These are phyloP conservation scores for Sorex maritimensis DNA, from an alignment of 2,797 vertebrate species.

Conservation along the genomic window DNA sequence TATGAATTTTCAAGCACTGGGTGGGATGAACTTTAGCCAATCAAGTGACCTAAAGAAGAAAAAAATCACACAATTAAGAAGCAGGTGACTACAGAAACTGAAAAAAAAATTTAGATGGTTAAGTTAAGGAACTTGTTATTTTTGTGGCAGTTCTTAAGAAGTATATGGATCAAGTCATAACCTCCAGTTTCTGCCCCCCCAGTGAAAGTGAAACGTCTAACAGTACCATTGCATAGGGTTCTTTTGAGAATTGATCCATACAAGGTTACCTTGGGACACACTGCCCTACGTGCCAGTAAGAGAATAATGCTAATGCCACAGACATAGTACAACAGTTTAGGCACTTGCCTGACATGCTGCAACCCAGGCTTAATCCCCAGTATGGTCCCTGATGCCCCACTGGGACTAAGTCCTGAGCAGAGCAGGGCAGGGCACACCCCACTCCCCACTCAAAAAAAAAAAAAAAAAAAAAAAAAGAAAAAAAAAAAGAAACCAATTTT, in stretches of 20 bases:
- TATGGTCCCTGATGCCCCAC: no score
- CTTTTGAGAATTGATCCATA: slow-evolving; percentile 12
- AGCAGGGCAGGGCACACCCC: no score
- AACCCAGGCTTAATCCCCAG: no score
- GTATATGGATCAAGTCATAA: neutral
- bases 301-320: neutral
- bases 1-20: slow-evolving; percentile 12
- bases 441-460: neutral
- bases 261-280: neutral
- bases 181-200: slow-evolving; percentile 5
- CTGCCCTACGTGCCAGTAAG: neutral
- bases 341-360: no score
- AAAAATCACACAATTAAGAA: slow-evolving; percentile 16
- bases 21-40: neutral
- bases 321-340: neutral
- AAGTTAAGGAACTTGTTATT: neutral
- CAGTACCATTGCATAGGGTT: neutral
- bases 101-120: neutral
- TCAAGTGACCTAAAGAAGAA: neutral
- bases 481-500: no score
- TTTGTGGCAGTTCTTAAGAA: neutral
- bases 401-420: no score
- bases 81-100: slow-evolving; percentile 27
- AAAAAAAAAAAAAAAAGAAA: neutral
- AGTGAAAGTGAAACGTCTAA: neutral